Percentiles rank a stretch among this genome's conserved stretches.
phyloP scores from a whole-genome alignment of 1,140 invertebrate species.

The Gonioctena quinquepunctata region DNA sequence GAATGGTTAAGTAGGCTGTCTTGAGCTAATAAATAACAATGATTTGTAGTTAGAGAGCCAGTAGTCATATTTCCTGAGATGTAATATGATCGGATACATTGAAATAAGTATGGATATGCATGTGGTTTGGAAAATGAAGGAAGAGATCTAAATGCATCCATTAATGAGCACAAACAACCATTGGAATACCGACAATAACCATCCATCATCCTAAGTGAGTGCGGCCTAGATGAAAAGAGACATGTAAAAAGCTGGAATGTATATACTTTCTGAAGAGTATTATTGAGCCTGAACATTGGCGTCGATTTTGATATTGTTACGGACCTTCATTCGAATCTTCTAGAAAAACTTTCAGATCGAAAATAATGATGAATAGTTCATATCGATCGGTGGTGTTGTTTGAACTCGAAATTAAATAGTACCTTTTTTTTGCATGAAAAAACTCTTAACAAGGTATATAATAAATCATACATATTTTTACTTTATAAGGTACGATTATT shows the following conservation, averaged over 20 bases:
- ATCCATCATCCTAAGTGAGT: constrained; percentile 37
- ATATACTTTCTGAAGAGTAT: not conserved
- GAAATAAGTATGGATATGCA: not conserved
- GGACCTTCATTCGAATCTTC: too few species aligned
- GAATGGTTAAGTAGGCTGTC: constrained; percentile 7
- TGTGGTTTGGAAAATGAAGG: constrained; percentile 12
- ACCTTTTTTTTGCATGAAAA: too few species aligned
- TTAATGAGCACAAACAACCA: constrained; percentile 40
- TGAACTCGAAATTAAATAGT: too few species aligned
- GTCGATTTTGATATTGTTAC: too few species aligned
- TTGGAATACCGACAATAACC: constrained; percentile 31
- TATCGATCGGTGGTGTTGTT: too few species aligned
- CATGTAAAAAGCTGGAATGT: constrained; percentile 30
- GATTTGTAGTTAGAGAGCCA: not conserved
- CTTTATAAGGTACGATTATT: too few species aligned
- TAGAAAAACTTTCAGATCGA: too few species aligned
- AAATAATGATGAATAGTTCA: too few species aligned
- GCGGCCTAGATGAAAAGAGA: constrained; percentile 33
- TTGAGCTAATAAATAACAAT: constrained; percentile 4
- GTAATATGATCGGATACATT: not conserved
- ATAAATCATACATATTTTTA: too few species aligned
- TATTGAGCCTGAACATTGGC: not conserved
- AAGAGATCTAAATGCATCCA: constrained; percentile 7
- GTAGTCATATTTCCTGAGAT: not conserved
- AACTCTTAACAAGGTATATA: too few species aligned